Base-by-base conservation (phyloP, 2,888 invertebrate genomes). In the Cantharis rufa region DNA sequence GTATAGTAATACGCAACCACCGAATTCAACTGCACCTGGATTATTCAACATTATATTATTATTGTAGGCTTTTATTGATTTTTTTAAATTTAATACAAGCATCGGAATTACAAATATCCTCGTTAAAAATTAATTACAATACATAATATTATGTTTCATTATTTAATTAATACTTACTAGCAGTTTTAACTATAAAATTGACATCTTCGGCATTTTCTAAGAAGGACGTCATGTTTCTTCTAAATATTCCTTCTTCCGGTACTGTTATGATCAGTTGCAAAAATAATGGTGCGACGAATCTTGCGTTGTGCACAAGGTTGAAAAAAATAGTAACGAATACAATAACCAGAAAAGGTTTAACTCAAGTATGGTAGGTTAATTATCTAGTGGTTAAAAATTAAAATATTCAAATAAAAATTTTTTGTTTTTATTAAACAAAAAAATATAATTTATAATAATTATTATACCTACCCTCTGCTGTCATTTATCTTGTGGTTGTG, bases 161-260 rank as follows among this genome's bases (percentile, higher is more conserved):
- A 70, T 64, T 15, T 18, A n/a, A 63, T 69, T 68, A 69, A 69
- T 81, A 87, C 88, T 86, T 85, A 87, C 88, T 87, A 70, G 87
- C 87, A 13, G 86, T 87, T 86, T 87, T 88, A 71, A 84, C 84
- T 71, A 88, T 86, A 82, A 88, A 87, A 83, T 87, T 87, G 79
- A 87, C 84, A 79, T 87, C 87, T 81, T 86, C 84, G 9, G 87
- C 87, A 70, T 82, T 82, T 70, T 87, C 86, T 74, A 87, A 81
- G 80, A 83, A 81, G 71, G 84, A 83, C 77, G 83, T 81, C 83
- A 84, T 83, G 21, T 62, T 74, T 77, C 77, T 77, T 74, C 24
- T 69, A 15, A 69, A 69, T 16, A 48, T 70, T 63, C 68, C 70
- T 62, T 72, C 62, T 72, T 76, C 72, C 70, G 72, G 75, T 73